Evolutionary conservation across 2,888 invertebrate genomes (phyloP), one percentile per base, ranked within the genome.

Genomic region (Gastracanthus pulcherrimus): DNA sequence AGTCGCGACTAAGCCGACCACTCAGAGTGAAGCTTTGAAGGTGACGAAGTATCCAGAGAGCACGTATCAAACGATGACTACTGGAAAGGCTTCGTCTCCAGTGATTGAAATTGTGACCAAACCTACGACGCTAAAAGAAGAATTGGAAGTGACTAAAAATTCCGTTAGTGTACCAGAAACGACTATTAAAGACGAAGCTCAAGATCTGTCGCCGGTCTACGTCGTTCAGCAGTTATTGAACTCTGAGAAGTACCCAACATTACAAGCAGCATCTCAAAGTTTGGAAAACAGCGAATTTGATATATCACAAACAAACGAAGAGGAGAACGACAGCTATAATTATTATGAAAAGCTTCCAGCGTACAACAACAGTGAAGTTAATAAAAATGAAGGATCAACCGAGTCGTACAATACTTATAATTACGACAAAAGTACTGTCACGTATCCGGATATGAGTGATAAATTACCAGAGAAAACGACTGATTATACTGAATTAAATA

Each of bases 1-100:
- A 45, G 23, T n/a, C 7, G 36, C 48, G 4, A 78, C 74, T 9
- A 55, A 81, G 26, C 60, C 71, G 11, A 67, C 60, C 11, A 69
- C 26, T 19, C 16, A 38, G 23, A 66, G 55, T 36, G 76, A 26
- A 60, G 45, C 9, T 13, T 9, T 74, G 3, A 70, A 64, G 41
- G 66, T 67, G 23, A 70, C 55, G 11, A 60, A 51, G 13, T 70
- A 70, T 62, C 67, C 72, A 6, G n/a, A 29, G 13, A 23, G 23
- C 55, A 23, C 51, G 1, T 51, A n/a, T 9, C 51, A n/a, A 69
- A 58, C 19, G 13, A 7, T 62, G 6, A 31, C 64, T n/a, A 58
- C 60, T 13, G 69, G 26, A 34, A 64, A 78, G 23, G 26, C 34
- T 13, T 38, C 70, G 26, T 7, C 36, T 0, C 7, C 62, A 55